Evolutionary conservation across 2,113 vertebrate genomes (phyloP).

Genomic region (Lamprotornis superbus): DNA sequence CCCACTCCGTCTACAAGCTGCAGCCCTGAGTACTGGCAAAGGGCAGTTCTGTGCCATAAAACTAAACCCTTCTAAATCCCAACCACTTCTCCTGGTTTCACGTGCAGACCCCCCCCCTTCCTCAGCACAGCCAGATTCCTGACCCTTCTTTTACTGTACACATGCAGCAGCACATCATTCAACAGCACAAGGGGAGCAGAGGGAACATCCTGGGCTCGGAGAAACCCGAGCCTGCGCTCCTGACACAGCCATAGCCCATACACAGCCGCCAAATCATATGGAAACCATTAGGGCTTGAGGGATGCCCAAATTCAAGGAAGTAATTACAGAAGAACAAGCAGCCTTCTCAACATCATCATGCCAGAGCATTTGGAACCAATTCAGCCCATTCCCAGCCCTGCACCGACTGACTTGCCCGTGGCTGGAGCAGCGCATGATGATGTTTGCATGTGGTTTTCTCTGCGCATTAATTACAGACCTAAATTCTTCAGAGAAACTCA

Average conservation of each 20-base stretch:
- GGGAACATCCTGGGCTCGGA: neutral
- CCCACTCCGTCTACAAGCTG: neutral
- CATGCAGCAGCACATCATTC: neutral
- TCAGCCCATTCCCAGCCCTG: neutral
- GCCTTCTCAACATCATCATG: neutral
- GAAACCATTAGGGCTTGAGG: conserved; percentile 42
- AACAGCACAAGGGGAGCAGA: neutral
- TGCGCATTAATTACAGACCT: neutral
- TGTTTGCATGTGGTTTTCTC: conserved; percentile 52
- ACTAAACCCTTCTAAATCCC: neutral
- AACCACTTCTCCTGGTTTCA: neutral
- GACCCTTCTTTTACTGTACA: neutral
- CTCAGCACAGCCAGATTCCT: neutral
- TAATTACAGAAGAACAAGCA: conserved; percentile 62
- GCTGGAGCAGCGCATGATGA: neutral
- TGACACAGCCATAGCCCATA: neutral
- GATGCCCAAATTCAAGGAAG: conserved; percentile 65
- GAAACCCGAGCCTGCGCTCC: neutral
- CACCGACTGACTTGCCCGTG: neutral
- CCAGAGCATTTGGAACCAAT: conserved; percentile 69
- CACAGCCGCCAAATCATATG: neutral
- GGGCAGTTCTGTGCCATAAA: neutral
- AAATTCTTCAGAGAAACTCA: conserved; percentile 15
- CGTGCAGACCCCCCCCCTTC: neutral
- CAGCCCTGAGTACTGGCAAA: neutral